Conservation (phyloP, 2,888 invertebrate genomes). For the Zele albiditarsus region DNA sequence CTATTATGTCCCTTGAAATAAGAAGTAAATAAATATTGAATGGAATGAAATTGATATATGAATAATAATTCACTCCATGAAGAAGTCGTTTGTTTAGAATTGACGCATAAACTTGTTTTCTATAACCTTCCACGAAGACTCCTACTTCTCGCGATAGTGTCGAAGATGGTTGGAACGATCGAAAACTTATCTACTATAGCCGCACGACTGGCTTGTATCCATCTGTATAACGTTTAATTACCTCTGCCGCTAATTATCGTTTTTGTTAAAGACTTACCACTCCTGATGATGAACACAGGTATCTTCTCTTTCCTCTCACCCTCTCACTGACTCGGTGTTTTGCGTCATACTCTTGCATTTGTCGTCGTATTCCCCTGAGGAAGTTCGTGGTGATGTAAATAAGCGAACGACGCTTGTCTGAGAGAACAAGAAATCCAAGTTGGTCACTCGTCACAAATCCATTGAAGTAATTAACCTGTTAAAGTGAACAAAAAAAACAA, state of each 20-base stretch:
- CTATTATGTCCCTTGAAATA: background rate
- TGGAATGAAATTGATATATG: background rate
- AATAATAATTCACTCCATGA: background rate
- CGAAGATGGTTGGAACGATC: conserved; percentile 24
- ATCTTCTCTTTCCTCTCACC: conserved; percentile 29
- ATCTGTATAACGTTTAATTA: conserved; percentile 59
- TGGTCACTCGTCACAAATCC: conserved; percentile 51
- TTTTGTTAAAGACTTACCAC: conserved; percentile 51
- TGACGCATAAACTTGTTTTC: conserved; percentile 29
- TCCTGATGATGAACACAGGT: conserved; percentile 48
- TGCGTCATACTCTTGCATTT: conserved; percentile 19
- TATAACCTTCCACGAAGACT: conserved; percentile 21
- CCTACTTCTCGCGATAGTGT: conserved; percentile 27
- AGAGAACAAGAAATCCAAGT: background rate
- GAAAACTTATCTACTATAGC: background rate
- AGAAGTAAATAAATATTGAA: background rate
- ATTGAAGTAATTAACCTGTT: conserved; percentile 50
- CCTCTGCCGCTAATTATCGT: conserved; percentile 60
- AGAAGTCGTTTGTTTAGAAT: conserved; percentile 2
- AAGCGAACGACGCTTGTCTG: conserved; percentile 17
- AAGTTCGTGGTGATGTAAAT: conserved; percentile 7
- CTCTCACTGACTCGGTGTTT: background rate
- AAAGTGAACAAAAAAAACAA: background rate
- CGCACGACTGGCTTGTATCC: conserved; percentile 19
- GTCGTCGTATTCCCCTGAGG: conserved; percentile 26